Evolutionary conservation across 2,888 invertebrate genomes (phyloP).

Genomic region (Caenorhabditis becei): DNA sequence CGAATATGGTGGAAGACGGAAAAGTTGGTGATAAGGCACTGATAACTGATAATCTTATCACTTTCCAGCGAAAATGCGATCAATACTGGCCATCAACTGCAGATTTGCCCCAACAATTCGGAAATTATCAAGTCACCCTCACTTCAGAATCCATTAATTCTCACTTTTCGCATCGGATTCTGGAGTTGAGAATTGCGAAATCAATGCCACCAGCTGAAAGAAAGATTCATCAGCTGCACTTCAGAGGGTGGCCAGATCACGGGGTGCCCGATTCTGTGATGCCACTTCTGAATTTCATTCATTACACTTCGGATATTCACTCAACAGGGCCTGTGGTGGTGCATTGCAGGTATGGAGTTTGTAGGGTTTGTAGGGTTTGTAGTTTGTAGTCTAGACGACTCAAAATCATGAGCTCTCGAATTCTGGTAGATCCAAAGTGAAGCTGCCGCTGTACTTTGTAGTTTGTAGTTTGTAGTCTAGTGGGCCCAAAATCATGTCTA

Average conservation of each 20-base stretch:
- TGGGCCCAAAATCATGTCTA: too few species aligned
- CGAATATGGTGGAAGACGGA: conserved; percentile 80
- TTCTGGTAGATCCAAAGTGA: too few species aligned
- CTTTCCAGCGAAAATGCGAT: conserved; percentile 78
- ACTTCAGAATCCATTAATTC: conserved; percentile 73
- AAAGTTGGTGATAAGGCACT: too few species aligned
- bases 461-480: too few species aligned
- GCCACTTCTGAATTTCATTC: conserved; percentile 78
- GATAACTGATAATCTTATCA: not conserved
- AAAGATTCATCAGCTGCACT: conserved; percentile 79
- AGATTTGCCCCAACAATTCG: conserved; percentile 68
- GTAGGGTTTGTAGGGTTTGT: too few species aligned
- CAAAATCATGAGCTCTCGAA: too few species aligned
- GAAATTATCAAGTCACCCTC: conserved; percentile 69
- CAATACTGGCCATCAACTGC: conserved; percentile 77
- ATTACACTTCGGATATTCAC: conserved; percentile 79
- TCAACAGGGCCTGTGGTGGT: conserved; percentile 79
- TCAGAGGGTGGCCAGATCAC: conserved; percentile 79
- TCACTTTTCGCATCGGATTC: conserved; percentile 75
- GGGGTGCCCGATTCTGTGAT: conserved; percentile 74
- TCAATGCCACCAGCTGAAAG: conserved; percentile 71
- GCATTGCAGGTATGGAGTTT: too few species aligned
- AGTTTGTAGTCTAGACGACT: too few species aligned
- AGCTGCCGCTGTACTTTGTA: too few species aligned
- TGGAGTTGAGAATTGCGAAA: conserved; percentile 71